phyloP scores from a whole-genome alignment of 2,888 invertebrate genomes.

The Lissocephala sabroskyi region DNA sequence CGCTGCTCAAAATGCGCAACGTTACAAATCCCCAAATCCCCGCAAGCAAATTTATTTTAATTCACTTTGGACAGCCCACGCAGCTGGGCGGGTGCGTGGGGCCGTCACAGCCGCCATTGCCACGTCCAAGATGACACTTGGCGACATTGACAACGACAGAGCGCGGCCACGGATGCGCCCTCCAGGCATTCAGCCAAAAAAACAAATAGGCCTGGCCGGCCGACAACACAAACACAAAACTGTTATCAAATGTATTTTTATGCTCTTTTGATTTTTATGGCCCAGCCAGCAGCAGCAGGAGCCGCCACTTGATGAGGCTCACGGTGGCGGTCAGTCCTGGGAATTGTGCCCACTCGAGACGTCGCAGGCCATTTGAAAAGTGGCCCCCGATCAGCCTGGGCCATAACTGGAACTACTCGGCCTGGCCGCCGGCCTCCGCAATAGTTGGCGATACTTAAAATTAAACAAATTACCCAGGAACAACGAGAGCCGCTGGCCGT shows the following conservation, averaged over 20 bases:
- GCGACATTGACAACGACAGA: conserved; percentile 65
- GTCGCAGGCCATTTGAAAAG: neutral
- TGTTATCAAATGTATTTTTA: conserved; percentile 64
- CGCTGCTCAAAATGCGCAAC: conserved; percentile 55
- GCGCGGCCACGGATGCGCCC: too few species aligned
- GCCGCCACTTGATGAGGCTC: conserved; percentile 3
- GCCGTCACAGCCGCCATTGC: conserved; percentile 54
- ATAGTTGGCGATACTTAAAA: conserved; percentile 45
- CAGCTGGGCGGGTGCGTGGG: conserved; percentile 22
- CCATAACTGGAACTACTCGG: neutral
- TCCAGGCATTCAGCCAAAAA: conserved; percentile 51
- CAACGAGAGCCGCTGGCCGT: conserved; percentile 11
- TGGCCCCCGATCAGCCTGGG: neutral
- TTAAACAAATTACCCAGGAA: conserved; percentile 53
- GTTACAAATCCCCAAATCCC: conserved; percentile 63
- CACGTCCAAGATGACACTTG: conserved; percentile 56
- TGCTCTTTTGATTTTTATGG: conserved; percentile 63
- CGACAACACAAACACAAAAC: conserved; percentile 1
- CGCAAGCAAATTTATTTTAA: conserved; percentile 64
- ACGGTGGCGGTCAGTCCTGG: neutral
- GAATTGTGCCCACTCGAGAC: neutral
- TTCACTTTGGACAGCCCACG: conserved; percentile 54
- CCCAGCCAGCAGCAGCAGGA: conserved; percentile 32
- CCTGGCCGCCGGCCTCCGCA: too few species aligned
- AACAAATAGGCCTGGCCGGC: neutral